These are phyloP conservation scores for Napeogenes sylphis DNA, from an alignment of 2,888 invertebrate species.

Conservation along the genomic window DNA sequence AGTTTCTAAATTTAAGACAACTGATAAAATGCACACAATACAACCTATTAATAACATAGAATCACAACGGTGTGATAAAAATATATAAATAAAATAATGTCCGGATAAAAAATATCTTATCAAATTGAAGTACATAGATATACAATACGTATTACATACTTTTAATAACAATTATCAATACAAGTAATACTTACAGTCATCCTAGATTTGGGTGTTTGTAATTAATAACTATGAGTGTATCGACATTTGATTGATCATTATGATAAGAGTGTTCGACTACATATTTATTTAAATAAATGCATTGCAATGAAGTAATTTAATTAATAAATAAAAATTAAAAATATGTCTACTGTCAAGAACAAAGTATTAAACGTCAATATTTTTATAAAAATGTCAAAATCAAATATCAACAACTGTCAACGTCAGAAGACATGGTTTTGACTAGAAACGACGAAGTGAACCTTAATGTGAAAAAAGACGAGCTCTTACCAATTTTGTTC, in stretches of 20 bases:
- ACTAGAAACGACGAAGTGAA: no score
- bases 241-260: neutral
- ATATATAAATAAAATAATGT: neutral
- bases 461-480: no score
- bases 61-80: neutral
- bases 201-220: neutral
- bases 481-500: no score
- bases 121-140: neutral
- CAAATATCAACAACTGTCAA: no score
- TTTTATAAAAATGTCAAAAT: no score
- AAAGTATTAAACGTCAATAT: no score
- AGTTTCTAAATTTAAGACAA: neutral
- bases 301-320: no score
- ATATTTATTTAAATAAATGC: no score
- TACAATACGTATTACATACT: neutral
- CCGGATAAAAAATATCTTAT: neutral
- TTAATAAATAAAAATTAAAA: no score
- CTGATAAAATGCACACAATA: neutral
- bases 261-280: no score
- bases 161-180: neutral
- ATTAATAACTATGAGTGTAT: neutral
- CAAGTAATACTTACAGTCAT: slow-evolving; percentile 3
- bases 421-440: no score
- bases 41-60: neutral
- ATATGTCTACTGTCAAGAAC: no score